Evolutionary conservation across 1,140 invertebrate genomes (phyloP), one percentile per base, ranked within the genome.

Genomic region (Mylabris phalerata): DNA sequence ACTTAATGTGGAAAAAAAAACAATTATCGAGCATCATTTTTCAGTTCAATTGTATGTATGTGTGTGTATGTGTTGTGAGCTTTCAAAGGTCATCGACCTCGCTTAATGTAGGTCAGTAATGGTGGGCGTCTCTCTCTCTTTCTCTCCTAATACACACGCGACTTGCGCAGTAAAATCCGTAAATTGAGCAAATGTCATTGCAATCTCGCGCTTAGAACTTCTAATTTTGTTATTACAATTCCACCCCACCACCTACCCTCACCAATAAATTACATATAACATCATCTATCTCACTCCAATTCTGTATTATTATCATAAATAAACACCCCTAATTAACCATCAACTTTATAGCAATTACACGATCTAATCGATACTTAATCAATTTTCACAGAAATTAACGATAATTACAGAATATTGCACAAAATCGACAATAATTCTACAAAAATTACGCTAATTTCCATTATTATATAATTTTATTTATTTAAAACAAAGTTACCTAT

Each of bases 31-130:
- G 50, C 44, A 52, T 61, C 60, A 47, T 62, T 64, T 64, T 64
- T 62, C 54, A 64, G 57, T 65, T 32, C 60, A 60, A 65, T 65
- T 62, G 63, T 65, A 11, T 42, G 4, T 9, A 10, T n/a, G 41
- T 32, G 4, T 32, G 7, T 5, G 32, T 32, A 7, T 32, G 32
- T 32, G 59, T 64, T 58, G 19, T 50, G 59, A 61, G 59, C 59
- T 47, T 55, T 49, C 51, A 52, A 61, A 64, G 70, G 67, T 69
- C 70, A 67, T 64, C 63, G 61, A 67, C 69, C 70, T 58, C 64
- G 54, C 52, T 63, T 70, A 69, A 72, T 72, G 70, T 72, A 72
- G 70, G 70, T 72, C 70, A 72, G 70, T 72, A 66, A 71, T 72
- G 64, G 68, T 72, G 70, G 70, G 70, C 70, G 70, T 68, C 55